Evolutionary conservation across 1,140 invertebrate species (phyloP).

Genomic region (Phortica variegata): DNA sequence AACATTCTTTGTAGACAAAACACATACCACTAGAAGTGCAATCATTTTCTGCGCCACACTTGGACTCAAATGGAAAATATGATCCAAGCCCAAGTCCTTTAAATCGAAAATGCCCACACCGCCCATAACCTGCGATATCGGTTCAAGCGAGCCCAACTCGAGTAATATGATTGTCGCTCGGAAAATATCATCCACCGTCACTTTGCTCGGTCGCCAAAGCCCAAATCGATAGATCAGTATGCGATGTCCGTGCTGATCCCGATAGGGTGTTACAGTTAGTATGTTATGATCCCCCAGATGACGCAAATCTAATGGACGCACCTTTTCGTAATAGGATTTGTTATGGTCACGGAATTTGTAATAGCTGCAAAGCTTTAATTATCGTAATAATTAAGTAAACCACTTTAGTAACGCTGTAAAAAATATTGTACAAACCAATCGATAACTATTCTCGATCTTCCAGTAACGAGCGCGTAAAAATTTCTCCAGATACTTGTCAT

Average conservation of each 20-base stretch:
- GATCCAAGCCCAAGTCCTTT: conserved; percentile 67
- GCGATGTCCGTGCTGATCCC: conserved; percentile 64
- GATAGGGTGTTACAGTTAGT: conserved; percentile 71
- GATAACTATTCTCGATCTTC: conserved; percentile 75
- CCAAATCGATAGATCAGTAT: conserved; percentile 59
- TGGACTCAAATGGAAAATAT: conserved; percentile 73
- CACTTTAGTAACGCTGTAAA: conserved; percentile 1
- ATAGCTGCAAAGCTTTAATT: conserved; percentile 72
- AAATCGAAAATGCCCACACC: conserved; percentile 76
- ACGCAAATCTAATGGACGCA: conserved; percentile 66
- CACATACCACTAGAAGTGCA: conserved; percentile 67
- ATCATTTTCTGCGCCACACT: conserved; percentile 66
- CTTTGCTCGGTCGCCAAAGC: conserved; percentile 71
- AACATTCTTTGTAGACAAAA: not conserved
- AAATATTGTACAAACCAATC: conserved; percentile 63
- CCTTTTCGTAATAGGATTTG: conserved; percentile 66
- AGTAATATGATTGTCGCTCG: conserved; percentile 70
- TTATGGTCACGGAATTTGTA: conserved; percentile 74
- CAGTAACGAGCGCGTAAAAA: conserved; percentile 83
- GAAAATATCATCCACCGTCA: conserved; percentile 70
- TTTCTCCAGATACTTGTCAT: conserved; percentile 78
- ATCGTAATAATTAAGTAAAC: not conserved
- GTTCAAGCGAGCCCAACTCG: conserved; percentile 73
- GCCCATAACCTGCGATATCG: conserved; percentile 71
- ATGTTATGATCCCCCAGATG: conserved; percentile 71